Conservation (phyloP, 35 echinoderm and acorn worm species). For the Lytechinus variegatus region DNA sequence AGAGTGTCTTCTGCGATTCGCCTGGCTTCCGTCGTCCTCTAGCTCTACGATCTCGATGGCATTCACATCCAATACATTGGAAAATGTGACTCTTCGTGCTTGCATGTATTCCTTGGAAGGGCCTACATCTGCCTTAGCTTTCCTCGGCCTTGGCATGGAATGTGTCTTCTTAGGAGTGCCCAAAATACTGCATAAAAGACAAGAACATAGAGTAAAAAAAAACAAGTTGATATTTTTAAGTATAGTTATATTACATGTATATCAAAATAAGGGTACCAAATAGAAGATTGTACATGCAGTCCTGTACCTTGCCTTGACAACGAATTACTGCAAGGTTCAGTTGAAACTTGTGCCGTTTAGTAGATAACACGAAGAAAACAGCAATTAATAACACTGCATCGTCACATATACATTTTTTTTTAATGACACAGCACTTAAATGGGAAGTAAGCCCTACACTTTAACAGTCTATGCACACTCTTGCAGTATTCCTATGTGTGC, state of each 20-base stretch:
- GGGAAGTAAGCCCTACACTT: not conserved
- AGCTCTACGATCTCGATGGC: not conserved
- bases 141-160: not conserved
- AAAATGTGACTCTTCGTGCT: constrained; percentile 14
- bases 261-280: not conserved
- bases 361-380: not conserved
- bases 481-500: constrained; percentile 4
- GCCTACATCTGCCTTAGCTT: not conserved
- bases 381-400: not conserved
- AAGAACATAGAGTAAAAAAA: not conserved
- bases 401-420: constrained; percentile 21
- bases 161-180: not conserved
- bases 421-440: constrained; percentile 30
- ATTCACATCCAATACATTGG: constrained; percentile 42
- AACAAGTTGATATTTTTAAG: not conserved
- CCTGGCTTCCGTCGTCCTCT: not conserved
- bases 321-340: not conserved
- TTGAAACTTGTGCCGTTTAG: not conserved
- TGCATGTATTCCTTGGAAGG: constrained; percentile 30
- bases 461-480: constrained; percentile 22
- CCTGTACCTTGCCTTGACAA: not conserved
- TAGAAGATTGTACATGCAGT: not conserved
- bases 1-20: constrained; percentile 1
- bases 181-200: not conserved
- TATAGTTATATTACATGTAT: not conserved